phyloP scores from a whole-genome alignment of 2,113 vertebrate species.

The Ailuropoda melanoleuca region DNA sequence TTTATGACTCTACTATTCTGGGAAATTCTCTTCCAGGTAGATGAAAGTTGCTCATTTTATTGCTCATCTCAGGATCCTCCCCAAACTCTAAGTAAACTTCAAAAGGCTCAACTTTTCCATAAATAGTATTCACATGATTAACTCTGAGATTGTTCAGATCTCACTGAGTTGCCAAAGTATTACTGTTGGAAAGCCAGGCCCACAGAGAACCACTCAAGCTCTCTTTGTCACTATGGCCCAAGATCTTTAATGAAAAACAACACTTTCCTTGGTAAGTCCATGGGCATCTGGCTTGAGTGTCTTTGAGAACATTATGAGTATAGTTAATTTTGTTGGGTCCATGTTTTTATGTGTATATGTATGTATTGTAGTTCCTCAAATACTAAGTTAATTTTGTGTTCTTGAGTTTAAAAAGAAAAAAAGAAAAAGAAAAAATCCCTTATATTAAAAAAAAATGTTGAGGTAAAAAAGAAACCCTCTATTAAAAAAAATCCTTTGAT shows the following conservation, averaged over 20 bases:
- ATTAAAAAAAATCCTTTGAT: background rate
- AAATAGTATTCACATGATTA: background rate
- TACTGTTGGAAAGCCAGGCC: background rate
- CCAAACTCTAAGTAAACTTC: background rate
- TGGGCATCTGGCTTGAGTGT: background rate
- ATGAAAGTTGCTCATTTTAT: background rate
- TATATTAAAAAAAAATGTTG: background rate
- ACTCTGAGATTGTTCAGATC: background rate
- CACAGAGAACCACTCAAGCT: background rate
- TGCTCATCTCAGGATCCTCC: background rate
- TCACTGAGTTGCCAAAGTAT: background rate
- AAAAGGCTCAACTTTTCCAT: background rate
- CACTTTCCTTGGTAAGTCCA: background rate
- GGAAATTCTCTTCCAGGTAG: background rate
- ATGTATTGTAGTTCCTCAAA: background rate
- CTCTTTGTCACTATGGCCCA: background rate
- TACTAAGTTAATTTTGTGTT: background rate
- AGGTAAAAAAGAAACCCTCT: background rate
- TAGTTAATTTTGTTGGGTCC: background rate
- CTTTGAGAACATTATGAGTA: background rate
- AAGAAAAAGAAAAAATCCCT: background rate
- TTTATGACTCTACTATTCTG: background rate
- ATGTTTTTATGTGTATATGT: background rate
- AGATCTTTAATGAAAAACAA: background rate
- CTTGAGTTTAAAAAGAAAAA: background rate